Percentiles rank a stretch among this genome's conserved stretches.
Evolutionary conservation across 1,140 invertebrate genomes (phyloP).

Genomic region (Achatina immaculata): DNA sequence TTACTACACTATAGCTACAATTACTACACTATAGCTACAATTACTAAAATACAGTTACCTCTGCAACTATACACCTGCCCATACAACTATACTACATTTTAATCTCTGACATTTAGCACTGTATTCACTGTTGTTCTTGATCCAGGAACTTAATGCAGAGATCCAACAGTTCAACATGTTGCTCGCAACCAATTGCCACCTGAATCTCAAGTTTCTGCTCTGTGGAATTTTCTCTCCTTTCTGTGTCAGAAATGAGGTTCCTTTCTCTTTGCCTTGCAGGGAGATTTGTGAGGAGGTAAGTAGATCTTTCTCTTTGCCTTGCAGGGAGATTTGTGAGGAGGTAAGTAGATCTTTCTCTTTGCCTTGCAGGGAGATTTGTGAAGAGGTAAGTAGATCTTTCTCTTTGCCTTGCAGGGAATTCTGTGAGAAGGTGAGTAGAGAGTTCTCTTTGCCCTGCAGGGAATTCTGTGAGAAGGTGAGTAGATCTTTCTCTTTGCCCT

Average conservation of each 20-base stretch:
- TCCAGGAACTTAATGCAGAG: conserved; percentile 40
- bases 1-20: too few relatives aligned
- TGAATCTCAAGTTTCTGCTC: conserved; percentile 45
- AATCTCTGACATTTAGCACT: too few relatives aligned
- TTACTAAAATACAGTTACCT: too few relatives aligned
- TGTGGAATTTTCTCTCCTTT: conserved; percentile 53
- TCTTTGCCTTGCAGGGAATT: background rate
- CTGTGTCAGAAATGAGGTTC: conserved; percentile 39
- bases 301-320: background rate
- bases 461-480: too few relatives aligned
- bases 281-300: conserved; percentile 50
- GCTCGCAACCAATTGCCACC: conserved; percentile 40
- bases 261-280: conserved; percentile 48
- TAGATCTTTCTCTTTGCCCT: too few relatives aligned
- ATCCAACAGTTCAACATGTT: conserved; percentile 43
- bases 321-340: background rate
- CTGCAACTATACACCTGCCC: too few relatives aligned
- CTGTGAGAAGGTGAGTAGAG: background rate
- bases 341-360: background rate
- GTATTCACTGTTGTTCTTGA: background rate
- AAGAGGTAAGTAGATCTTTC: background rate
- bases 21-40: too few relatives aligned
- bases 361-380: background rate
- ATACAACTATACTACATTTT: too few relatives aligned
- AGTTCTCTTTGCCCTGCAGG: background rate